Evolutionary conservation across 2,888 invertebrate species (phyloP).

Genomic region (Ectemnius lituratus): DNA sequence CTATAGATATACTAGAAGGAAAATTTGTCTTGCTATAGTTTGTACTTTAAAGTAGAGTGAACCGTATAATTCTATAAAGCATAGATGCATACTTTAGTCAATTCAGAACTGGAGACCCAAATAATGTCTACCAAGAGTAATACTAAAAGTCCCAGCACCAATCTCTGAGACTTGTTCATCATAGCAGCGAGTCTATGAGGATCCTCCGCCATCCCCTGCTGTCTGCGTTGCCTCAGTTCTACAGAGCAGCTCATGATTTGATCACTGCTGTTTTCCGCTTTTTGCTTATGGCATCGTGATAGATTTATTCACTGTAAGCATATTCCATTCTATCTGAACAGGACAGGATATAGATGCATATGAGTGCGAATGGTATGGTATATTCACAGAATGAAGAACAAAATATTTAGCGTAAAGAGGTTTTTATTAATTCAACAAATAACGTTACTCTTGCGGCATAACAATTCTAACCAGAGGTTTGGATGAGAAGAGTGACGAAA

Average conservation of each 20-base stretch:
- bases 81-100: conserved; percentile 87
- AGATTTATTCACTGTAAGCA: conserved; percentile 41
- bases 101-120: conserved; percentile 97
- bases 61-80: background rate
- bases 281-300: conserved; percentile 53
- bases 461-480: too few species aligned
- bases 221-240: conserved; percentile 74
- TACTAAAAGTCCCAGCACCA: conserved; percentile 91
- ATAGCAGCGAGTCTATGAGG: conserved; percentile 76
- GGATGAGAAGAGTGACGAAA: too few species aligned
- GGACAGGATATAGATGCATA: background rate
- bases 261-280: conserved; percentile 5
- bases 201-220: conserved; percentile 76
- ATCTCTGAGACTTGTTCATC: conserved; percentile 84
- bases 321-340: background rate
- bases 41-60: background rate
- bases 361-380: background rate
- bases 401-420: too few species aligned
- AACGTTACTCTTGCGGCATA: too few species aligned
- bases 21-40: conserved; percentile 18
- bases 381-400: too few species aligned
- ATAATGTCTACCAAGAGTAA: conserved; percentile 94
- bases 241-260: conserved; percentile 73
- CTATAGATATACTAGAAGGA: conserved; percentile 87
- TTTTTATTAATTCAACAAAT: too few species aligned